A percentile compares a stretch with the other conserved stretches of the same genome.
Evolutionary conservation across 2,797 vertebrate species (phyloP).

Genomic region (Geotrypetes seraphini): DNA sequence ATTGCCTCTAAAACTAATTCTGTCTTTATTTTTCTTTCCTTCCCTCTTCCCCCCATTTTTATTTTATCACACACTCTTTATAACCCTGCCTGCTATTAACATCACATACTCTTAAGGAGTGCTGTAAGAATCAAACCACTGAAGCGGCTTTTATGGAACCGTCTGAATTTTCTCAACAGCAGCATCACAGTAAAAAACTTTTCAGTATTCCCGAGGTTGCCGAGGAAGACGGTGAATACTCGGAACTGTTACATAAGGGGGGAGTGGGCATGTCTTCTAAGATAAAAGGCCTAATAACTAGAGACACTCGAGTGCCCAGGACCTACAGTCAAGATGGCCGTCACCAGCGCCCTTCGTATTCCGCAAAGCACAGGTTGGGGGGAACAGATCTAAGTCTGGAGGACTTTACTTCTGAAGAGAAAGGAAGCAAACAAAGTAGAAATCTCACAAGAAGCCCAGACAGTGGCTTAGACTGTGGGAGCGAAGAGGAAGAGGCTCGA

Average conservation of each 20-base stretch:
- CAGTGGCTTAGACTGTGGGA: constrained; percentile 90
- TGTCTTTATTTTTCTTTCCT: constrained; percentile 84
- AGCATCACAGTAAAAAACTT: constrained; percentile 77
- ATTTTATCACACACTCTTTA: constrained; percentile 62
- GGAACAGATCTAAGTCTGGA: constrained; percentile 44
- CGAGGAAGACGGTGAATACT: constrained; percentile 74
- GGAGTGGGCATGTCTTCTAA: constrained; percentile 24
- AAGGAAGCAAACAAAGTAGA: constrained; percentile 44
- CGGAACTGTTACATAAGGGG: constrained; percentile 36
- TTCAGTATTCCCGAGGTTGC: constrained; percentile 96
- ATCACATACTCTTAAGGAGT: constrained; percentile 65
- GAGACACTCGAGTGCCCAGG: constrained; percentile 19
- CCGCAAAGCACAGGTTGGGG: constrained; percentile 52
- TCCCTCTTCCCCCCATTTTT: constrained; percentile 48
- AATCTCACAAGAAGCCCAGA: constrained; percentile 80
- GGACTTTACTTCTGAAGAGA: constrained; percentile 53
- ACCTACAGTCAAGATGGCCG: constrained; percentile 43
- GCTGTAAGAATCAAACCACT: constrained; percentile 65
- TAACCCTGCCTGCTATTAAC: constrained; percentile 51
- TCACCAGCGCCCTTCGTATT: constrained; percentile 36
- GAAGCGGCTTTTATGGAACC: constrained; percentile 75
- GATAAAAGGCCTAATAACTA: constrained; percentile 19
- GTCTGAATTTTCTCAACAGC: constrained; percentile 73
- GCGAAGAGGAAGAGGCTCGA: constrained; percentile 75
- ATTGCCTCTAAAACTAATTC: constrained; percentile 89